phyloP scores from a whole-genome alignment of 2,797 vertebrate genomes.

The Parauchenoglanis ngamensis region DNA sequence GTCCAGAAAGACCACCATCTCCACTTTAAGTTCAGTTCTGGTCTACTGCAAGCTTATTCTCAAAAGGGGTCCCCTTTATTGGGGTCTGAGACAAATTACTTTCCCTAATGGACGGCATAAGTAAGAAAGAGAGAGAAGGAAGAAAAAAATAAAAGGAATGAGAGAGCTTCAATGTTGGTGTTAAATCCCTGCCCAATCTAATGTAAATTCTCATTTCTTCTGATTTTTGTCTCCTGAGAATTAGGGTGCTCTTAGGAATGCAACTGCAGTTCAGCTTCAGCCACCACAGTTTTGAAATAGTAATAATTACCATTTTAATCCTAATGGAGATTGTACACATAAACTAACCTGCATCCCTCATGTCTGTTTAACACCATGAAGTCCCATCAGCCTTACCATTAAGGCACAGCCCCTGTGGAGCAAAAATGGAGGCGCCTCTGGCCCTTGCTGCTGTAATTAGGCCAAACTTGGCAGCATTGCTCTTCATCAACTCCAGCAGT shows the following conservation, averaged over 20 bases:
- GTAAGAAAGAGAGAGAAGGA: neutral
- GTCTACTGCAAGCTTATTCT: slow-evolving; percentile 39
- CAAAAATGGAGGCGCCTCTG: slow-evolving; percentile 31
- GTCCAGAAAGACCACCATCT: slow-evolving; percentile 40
- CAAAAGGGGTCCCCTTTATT: neutral
- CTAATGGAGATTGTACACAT: slow-evolving; percentile 46
- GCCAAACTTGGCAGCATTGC: slow-evolving; percentile 37
- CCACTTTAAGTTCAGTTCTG: slow-evolving; percentile 30
- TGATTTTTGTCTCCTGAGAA: neutral
- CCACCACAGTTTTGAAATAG: slow-evolving; percentile 25
- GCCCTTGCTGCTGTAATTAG: slow-evolving; percentile 46
- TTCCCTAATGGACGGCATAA: slow-evolving; percentile 6
- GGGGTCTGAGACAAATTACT: neutral
- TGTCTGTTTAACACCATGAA: slow-evolving; percentile 34
- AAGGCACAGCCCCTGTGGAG: slow-evolving; percentile 43
- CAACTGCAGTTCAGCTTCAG: slow-evolving; percentile 25
- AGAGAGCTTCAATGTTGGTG: neutral
- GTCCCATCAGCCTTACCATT: slow-evolving; percentile 28
- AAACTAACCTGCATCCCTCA: slow-evolving; percentile 37
- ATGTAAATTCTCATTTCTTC: neutral
- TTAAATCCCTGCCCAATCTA: slow-evolving; percentile 1
- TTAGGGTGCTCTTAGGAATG: neutral
- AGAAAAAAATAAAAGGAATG: neutral
- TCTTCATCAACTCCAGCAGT: slow-evolving; percentile 48
- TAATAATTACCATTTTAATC: slow-evolving; percentile 55